These are phyloP conservation scores for Phorcus lineatus DNA, from an alignment of 2,888 invertebrate species.

Conservation along the genomic window DNA sequence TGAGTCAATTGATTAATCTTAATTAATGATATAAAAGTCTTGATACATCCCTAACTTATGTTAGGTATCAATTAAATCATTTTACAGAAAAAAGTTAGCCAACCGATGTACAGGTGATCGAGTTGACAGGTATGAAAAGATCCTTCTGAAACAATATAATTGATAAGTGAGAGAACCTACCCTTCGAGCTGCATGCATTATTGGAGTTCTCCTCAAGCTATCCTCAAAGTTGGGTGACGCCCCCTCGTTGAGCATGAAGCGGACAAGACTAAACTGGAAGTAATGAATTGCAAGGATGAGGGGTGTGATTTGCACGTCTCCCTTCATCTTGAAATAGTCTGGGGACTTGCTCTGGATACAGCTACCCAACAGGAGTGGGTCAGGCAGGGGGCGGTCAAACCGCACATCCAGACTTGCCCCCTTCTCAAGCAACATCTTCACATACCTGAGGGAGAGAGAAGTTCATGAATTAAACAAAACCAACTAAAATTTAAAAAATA, in stretches of 20 bases:
- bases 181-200: constrained; percentile 76
- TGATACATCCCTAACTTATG: no score
- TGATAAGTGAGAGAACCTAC: constrained; percentile 50
- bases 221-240: constrained; percentile 75
- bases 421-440: constrained; percentile 58
- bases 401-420: constrained; percentile 67
- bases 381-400: constrained; percentile 67
- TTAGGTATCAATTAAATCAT: no score
- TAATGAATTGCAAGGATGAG: constrained; percentile 74
- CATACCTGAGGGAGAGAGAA: constrained; percentile 47
- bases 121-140: no score
- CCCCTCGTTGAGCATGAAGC: constrained; percentile 70
- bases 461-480: no score
- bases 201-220: constrained; percentile 71
- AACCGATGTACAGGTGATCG: no score
- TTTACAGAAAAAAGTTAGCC: no score
- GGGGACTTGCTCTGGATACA: constrained; percentile 41
- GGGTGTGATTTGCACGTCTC: constrained; percentile 64
- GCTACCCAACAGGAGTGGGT: constrained; percentile 62
- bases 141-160: no score
- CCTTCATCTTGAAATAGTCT: constrained; percentile 56
- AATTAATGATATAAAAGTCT: no score
- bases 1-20: no score
- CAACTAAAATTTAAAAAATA: no score
- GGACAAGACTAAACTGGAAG: constrained; percentile 69